Evolutionary conservation across 2,797 vertebrate species (phyloP), one percentile per base, ranked within the genome.

Genomic region (Hozukius guyotensis): DNA sequence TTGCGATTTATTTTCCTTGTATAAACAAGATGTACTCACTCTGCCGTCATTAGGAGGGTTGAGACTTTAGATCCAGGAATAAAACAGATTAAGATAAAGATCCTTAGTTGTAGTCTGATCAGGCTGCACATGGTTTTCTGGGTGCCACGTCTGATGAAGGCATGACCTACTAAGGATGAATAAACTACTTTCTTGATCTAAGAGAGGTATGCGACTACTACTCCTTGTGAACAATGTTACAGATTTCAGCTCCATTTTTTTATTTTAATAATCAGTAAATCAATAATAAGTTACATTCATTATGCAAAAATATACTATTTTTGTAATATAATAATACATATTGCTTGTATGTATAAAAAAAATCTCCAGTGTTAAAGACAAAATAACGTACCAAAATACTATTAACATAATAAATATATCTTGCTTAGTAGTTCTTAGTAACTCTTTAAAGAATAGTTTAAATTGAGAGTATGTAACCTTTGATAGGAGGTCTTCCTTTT

Each of bases 61-160:
- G 34, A 81, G 81, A 65, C 32, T 31, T 63, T 2, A 24, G 18
- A 72, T 81, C 70, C 77, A 55, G 73, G 73, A 85, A 82, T 57
- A 79, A 82, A 2, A 68, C 65, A 73, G 80, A 80, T 90, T 86
- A 90, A 55, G 49, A 6, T 57, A 67, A 72, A 84, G 65, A 65
- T 78, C 38, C 57, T 88, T 60, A 62, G 46, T 56, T 36, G 38
- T 34, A 24, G 49, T 53, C 68, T 67, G 4, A 65, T 66, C 22
- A 80, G 55, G 25, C n/a, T 38, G 61, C 31, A 78, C 64, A 5
- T 38, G 29, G 4, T 59, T 85, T 24, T 67, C 34, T 9, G 42
- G 49, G 9, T 24, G 22, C 36, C 61, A 38, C 20, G 14, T 16
- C 24, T 52, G 59, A 34, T 59, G 1, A 12, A 62, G 46, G 22